These are phyloP conservation scores for Arremon brunneinucha DNA, from an alignment of 2,797 vertebrate species.

Conservation along the genomic window DNA sequence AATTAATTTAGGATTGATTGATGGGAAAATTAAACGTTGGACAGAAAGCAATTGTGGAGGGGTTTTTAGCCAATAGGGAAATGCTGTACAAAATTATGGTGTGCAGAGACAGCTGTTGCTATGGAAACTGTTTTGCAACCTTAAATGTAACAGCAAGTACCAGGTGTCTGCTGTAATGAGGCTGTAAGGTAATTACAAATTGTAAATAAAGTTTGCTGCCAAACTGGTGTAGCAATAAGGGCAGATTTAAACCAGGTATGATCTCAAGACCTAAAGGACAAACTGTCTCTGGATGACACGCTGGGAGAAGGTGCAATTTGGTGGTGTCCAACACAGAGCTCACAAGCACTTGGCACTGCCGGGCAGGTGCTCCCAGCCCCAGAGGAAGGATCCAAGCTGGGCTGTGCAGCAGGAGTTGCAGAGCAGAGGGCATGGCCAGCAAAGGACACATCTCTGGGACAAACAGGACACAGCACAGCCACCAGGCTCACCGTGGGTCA, in stretches of 20 bases:
- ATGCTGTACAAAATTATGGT: background rate
- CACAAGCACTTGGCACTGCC: accelerated
- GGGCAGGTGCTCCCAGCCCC: background rate
- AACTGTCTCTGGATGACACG: accelerated
- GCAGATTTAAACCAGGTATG: background rate
- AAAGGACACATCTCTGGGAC: background rate
- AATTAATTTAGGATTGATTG: constrained; percentile 59
- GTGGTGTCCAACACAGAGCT: accelerated
- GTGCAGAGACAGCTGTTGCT: constrained; percentile 24
- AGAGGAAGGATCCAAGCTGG: background rate
- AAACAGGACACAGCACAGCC: background rate
- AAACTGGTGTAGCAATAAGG: background rate
- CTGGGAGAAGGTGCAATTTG: background rate
- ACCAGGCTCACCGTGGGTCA: background rate
- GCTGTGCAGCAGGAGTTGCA: accelerated
- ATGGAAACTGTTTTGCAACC: constrained; percentile 43
- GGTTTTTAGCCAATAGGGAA: constrained; percentile 3
- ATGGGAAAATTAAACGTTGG: constrained; percentile 43
- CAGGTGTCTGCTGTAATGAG: constrained; percentile 33
- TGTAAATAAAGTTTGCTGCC: constrained; percentile 31
- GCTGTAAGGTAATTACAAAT: constrained; percentile 9
- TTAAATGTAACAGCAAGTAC: constrained; percentile 1
- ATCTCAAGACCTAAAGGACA: background rate
- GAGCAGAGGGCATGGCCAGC: background rate
- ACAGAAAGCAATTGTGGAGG: constrained; percentile 2